A percentile compares a stretch with the other conserved stretches of the same genome.
Evolutionary conservation across 2,113 vertebrate species (phyloP).

Genomic region (Microtus ochrogaster): DNA sequence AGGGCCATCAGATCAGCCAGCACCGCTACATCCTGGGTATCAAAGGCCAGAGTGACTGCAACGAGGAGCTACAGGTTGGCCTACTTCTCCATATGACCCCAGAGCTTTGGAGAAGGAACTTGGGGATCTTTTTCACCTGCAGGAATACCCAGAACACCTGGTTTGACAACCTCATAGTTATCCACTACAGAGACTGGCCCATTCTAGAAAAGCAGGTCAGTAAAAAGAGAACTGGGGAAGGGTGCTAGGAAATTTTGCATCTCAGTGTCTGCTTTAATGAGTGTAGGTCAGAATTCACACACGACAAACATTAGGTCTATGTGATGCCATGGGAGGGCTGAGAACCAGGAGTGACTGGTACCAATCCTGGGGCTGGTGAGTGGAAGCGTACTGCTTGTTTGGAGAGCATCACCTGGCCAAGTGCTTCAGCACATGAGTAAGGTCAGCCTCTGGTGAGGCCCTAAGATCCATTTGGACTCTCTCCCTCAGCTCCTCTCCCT

Average conservation of each 20-base stretch:
- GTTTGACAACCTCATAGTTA: background rate
- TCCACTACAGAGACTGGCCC: background rate
- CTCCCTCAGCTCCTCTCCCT: background rate
- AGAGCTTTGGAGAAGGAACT: background rate
- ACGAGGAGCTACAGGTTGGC: background rate
- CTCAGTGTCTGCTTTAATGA: background rate
- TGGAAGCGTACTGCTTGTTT: too few species aligned
- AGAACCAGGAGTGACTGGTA: background rate
- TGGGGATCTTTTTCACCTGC: background rate
- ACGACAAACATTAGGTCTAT: background rate
- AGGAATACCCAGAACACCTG: background rate
- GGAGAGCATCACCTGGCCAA: background rate
- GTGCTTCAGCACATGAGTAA: background rate
- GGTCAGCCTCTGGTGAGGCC: background rate
- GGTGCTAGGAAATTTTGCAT: background rate
- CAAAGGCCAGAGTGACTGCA: background rate
- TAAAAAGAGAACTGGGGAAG: background rate
- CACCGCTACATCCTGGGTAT: background rate
- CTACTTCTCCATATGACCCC: background rate
- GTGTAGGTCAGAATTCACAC: background rate
- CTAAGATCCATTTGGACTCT: background rate
- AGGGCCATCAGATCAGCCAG: background rate
- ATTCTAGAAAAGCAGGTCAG: background rate
- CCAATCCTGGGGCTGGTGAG: background rate
- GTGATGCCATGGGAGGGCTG: background rate